phyloP scores from a whole-genome alignment of 2,113 vertebrate genomes.

The Phyllostomus discolor region DNA sequence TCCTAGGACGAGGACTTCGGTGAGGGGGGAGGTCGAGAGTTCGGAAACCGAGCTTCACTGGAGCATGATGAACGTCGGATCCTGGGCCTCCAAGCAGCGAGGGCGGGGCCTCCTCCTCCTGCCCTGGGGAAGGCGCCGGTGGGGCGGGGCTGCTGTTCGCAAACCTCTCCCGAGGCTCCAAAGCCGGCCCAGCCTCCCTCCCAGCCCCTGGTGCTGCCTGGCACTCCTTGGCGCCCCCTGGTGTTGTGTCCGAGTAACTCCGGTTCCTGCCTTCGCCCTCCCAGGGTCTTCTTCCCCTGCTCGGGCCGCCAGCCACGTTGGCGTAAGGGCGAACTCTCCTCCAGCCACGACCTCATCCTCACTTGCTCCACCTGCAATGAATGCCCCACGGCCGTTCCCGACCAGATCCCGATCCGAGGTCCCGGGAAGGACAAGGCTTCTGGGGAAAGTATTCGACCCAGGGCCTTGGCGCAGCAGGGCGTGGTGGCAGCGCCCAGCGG shows the following conservation, averaged over 20 bases:
- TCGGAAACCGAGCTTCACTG: background rate
- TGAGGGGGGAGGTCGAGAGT: background rate
- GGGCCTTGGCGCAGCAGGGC: background rate
- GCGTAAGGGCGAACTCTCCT: background rate
- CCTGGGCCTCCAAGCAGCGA: rapidly evolving
- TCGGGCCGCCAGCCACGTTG: background rate
- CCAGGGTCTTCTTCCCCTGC: background rate
- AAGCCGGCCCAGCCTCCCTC: background rate
- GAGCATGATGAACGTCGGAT: background rate
- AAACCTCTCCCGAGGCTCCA: background rate
- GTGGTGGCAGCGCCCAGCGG: background rate
- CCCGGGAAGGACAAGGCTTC: background rate
- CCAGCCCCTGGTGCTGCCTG: background rate
- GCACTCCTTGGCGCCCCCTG: background rate
- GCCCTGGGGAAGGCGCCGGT: rapidly evolving
- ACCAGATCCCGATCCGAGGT: background rate
- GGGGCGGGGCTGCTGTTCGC: background rate
- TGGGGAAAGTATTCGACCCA: background rate
- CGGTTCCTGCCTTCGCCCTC: background rate
- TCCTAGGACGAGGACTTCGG: background rate
- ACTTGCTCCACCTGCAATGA: background rate
- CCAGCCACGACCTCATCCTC: too few species aligned
- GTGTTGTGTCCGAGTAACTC: background rate
- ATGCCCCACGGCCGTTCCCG: background rate
- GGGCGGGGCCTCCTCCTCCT: rapidly evolving